Evolutionary conservation across 2,113 vertebrate genomes (phyloP).

Genomic region (Bubo bubo): DNA sequence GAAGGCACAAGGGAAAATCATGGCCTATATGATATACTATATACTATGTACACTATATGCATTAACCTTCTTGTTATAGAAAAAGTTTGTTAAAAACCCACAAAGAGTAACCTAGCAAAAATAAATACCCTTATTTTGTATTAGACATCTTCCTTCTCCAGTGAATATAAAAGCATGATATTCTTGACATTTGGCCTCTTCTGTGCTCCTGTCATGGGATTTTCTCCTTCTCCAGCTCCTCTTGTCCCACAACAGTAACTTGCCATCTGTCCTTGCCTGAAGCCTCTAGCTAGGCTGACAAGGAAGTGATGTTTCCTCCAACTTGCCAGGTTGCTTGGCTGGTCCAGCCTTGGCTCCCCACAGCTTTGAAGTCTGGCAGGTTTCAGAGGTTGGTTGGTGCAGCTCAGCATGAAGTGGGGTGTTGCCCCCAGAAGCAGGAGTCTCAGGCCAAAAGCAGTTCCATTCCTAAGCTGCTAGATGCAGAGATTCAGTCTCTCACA

Average conservation of each 20-base stretch:
- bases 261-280: background rate
- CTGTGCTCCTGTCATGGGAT: background rate
- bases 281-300: background rate
- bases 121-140: background rate
- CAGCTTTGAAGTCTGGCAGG: background rate
- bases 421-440: background rate
- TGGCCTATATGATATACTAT: background rate
- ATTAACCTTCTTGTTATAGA: background rate
- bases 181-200: background rate
- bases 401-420: background rate
- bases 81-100: background rate
- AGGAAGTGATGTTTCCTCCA: background rate
- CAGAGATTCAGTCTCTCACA: background rate
- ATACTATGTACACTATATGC: background rate
- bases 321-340: accelerated
- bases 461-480: background rate
- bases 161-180: background rate
- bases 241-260: background rate
- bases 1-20: background rate
- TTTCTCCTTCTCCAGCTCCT: background rate
- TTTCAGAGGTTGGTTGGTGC: background rate
- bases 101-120: background rate
- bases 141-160: background rate
- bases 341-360: background rate
- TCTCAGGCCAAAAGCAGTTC: background rate